phyloP scores from a whole-genome alignment of 2,888 invertebrate species.

The Drosophila infuscata region DNA sequence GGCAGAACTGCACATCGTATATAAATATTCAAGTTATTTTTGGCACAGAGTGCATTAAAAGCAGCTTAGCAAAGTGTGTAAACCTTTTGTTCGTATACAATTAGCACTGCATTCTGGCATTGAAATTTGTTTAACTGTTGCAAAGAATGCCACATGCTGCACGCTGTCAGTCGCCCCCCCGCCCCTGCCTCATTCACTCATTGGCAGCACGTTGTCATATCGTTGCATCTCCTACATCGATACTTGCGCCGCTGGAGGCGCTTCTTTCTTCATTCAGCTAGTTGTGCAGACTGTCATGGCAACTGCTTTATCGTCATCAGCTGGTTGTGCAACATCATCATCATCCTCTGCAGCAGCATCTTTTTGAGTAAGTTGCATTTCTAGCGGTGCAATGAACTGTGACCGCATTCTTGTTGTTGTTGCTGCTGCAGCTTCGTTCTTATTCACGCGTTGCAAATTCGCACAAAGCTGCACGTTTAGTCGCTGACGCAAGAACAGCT shows the following conservation, averaged over 20 bases:
- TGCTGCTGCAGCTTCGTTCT: constrained; percentile 22
- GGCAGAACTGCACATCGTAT: not conserved
- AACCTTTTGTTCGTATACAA: not conserved
- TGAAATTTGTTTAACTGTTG: constrained; percentile 14
- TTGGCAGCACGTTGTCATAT: constrained; percentile 17
- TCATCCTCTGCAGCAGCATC: constrained; percentile 30
- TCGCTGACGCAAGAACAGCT: constrained; percentile 31
- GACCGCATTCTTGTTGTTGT: constrained; percentile 63
- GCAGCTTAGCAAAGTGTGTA: not conserved
- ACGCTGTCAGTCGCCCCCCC: not conserved
- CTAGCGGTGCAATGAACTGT: constrained; percentile 74
- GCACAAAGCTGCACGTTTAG: constrained; percentile 57
- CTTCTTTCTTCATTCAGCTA: constrained; percentile 12
- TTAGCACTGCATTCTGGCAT: constrained; percentile 8
- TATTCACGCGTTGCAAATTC: constrained; percentile 61
- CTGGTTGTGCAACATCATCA: constrained; percentile 10
- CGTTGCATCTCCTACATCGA: constrained; percentile 31
- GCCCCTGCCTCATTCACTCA: not conserved
- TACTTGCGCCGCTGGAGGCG: constrained; percentile 52
- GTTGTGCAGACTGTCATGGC: constrained; percentile 25
- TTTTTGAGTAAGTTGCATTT: constrained; percentile 54
- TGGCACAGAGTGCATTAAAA: not conserved
- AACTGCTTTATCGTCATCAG: constrained; percentile 22
- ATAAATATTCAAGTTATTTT: not conserved
- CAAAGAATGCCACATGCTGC: not conserved